These are phyloP conservation scores for Gila robusta DNA, from an alignment of 2,797 vertebrate species.

Conservation along the genomic window DNA sequence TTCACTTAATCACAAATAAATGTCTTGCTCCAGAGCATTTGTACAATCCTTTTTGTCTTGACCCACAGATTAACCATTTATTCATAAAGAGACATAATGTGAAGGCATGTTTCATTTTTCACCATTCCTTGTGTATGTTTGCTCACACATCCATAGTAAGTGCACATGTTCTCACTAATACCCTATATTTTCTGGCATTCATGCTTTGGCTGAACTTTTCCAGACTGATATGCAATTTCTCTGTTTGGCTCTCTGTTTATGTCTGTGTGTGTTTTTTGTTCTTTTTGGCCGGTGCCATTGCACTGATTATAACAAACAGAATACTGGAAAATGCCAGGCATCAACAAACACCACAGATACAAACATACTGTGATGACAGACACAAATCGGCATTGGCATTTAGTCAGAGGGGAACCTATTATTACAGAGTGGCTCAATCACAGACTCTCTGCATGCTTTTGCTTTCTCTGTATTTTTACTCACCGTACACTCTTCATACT, in stretches of 20 bases:
- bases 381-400: slow-evolving; percentile 60
- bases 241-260: slow-evolving; percentile 33
- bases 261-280: slow-evolving; percentile 29
- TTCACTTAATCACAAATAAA: background rate
- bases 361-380: slow-evolving; percentile 49
- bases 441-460: slow-evolving; percentile 42
- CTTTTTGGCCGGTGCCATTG: slow-evolving; percentile 45
- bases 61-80: background rate
- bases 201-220: slow-evolving; percentile 44
- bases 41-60: background rate
- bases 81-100: background rate
- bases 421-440: slow-evolving; percentile 56
- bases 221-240: slow-evolving; percentile 50
- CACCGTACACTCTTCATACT: slow-evolving; percentile 13
- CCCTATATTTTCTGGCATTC: slow-evolving; percentile 27
- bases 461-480: slow-evolving; percentile 18
- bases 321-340: slow-evolving; percentile 46
- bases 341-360: slow-evolving; percentile 47
- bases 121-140: background rate
- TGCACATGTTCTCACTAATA: slow-evolving; percentile 19
- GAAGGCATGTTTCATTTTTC: background rate
- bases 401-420: slow-evolving; percentile 55
- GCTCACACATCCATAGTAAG: background rate
- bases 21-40: background rate
- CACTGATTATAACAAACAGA: slow-evolving; percentile 58